Conservation (phyloP, 2,888 invertebrate species). For the Cecidostiba fungosa region DNA sequence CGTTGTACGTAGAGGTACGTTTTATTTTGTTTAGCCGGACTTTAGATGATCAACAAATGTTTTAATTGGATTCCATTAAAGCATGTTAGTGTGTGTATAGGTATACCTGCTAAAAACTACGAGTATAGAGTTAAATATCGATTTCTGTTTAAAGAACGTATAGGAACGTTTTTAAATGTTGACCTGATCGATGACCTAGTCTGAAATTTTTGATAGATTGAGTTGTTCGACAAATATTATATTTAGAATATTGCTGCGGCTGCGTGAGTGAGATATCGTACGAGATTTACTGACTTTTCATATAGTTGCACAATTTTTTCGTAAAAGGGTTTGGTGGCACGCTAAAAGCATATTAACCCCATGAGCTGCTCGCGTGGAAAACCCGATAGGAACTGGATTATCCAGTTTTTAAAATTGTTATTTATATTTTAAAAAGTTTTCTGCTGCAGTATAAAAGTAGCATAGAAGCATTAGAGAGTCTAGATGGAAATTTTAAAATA, state of each 20-base stretch:
- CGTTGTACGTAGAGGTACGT: background rate
- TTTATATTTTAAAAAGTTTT: slow-evolving; percentile 6
- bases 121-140: background rate
- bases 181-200: background rate
- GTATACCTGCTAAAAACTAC: background rate
- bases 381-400: slow-evolving; percentile 5
- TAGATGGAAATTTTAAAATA: background rate
- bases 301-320: background rate
- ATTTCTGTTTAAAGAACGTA: background rate
- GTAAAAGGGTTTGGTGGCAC: background rate
- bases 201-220: background rate
- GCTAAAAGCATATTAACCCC: slow-evolving; percentile 3
- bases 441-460: background rate
- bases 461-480: background rate
- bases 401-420: background rate
- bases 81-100: background rate
- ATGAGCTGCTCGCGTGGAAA: background rate
- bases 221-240: background rate
- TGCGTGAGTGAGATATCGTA: background rate
- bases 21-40: background rate
- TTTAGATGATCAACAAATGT: background rate
- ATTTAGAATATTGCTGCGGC: background rate
- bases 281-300: background rate
- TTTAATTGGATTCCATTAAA: background rate
- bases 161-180: background rate